Conservation (phyloP, 2,113 vertebrate species). For the Poeciliopsis occidentalis region DNA sequence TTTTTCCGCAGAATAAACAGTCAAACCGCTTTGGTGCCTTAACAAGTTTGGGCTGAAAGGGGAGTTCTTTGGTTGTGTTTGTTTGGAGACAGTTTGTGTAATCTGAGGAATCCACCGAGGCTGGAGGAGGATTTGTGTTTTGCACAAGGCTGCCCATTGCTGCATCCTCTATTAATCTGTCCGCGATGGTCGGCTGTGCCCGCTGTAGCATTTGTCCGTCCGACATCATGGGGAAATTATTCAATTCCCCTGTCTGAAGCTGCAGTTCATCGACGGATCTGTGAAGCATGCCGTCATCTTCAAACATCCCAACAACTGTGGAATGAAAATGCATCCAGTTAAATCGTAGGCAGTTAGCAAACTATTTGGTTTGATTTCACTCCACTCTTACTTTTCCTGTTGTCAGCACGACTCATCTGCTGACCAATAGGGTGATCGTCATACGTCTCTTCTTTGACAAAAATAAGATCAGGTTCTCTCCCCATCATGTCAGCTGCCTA, state of each 20-base stretch:
- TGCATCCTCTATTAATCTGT: constrained; percentile 70
- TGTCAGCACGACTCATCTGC: constrained; percentile 59
- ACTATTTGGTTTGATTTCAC: neutral
- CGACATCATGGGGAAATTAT: constrained; percentile 53
- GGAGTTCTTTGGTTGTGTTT: constrained; percentile 48
- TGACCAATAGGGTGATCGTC: constrained; percentile 73
- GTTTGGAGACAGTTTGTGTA: constrained; percentile 42
- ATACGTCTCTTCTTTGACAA: constrained; percentile 79
- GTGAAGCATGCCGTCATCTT: constrained; percentile 58
- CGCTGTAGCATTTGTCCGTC: constrained; percentile 57
- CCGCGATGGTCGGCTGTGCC: constrained; percentile 59
- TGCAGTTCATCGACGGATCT: constrained; percentile 61
- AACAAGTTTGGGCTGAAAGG: constrained; percentile 29
- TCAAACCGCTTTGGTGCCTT: constrained; percentile 80
- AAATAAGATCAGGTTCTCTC: constrained; percentile 74
- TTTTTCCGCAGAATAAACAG: constrained; percentile 85
- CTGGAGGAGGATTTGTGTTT: constrained; percentile 42
- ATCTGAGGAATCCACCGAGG: constrained; percentile 28
- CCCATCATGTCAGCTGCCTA: constrained; percentile 73
- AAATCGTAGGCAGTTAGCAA: neutral
- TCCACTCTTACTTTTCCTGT: constrained; percentile 57
- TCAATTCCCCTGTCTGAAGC: constrained; percentile 59
- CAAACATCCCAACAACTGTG: constrained; percentile 61
- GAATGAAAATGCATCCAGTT: constrained; percentile 20
- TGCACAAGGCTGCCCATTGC: constrained; percentile 57